Conservation (phyloP, 2,888 invertebrate genomes). For the Notodonta ziczac region DNA sequence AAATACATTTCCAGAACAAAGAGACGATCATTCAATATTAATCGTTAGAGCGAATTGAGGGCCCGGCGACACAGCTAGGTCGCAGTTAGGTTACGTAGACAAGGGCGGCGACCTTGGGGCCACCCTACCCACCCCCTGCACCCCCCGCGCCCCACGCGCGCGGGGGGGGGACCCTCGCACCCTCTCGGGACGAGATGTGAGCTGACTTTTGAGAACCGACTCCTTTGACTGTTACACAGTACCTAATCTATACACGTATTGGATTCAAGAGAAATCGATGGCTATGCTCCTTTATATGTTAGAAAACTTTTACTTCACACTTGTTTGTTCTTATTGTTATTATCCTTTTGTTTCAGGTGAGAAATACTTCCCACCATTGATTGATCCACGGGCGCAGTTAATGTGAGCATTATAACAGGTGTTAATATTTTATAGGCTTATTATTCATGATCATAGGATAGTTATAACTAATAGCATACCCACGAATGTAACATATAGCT, state of each 20-base stretch:
- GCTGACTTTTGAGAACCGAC: conserved; percentile 70
- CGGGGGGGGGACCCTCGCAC: conserved; percentile 31
- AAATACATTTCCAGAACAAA: conserved; percentile 26
- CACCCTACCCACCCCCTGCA: conserved; percentile 32
- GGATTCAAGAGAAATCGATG: conserved; percentile 34
- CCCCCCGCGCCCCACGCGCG: conserved; percentile 31
- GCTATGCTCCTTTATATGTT: conserved; percentile 21
- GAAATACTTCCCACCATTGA: conserved; percentile 7
- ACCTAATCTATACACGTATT: conserved; percentile 28
- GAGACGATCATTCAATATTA: conserved; percentile 60
- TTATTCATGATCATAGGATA: too few relatives aligned
- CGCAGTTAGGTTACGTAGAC: conserved; percentile 73
- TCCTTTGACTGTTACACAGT: conserved; percentile 59
- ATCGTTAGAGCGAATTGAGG: conserved; percentile 61
- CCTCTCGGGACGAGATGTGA: conserved; percentile 63
- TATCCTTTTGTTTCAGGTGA: conserved; percentile 50
- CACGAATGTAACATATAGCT: too few relatives aligned
- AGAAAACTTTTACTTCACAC: background rate
- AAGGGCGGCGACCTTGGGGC: conserved; percentile 79
- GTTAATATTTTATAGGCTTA: too few relatives aligned
- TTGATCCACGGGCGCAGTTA: background rate
- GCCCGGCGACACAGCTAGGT: conserved; percentile 71
- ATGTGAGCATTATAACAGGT: background rate
- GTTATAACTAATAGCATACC: too few relatives aligned
- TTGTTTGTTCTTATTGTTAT: conserved; percentile 10